These are phyloP conservation scores for Chlorospingus flavigularis DNA, from an alignment of 2,797 vertebrate genomes.

Conservation along the genomic window DNA sequence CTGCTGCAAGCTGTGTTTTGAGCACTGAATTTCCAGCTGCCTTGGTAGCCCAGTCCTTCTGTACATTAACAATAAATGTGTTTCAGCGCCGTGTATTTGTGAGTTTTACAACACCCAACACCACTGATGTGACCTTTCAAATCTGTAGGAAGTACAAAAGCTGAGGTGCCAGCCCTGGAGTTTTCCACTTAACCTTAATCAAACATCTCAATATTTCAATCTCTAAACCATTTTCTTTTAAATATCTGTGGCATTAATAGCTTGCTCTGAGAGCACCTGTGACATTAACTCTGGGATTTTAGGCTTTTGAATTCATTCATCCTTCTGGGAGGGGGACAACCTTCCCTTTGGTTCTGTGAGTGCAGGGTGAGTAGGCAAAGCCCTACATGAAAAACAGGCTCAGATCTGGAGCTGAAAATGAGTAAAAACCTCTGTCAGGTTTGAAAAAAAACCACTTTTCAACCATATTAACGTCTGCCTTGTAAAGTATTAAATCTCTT, in stretches of 20 bases:
- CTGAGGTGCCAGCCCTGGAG: background rate
- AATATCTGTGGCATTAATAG: background rate
- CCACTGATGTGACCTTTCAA: background rate
- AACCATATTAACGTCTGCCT: fast-evolving
- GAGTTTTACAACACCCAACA: background rate
- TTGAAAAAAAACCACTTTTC: background rate
- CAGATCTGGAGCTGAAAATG: background rate
- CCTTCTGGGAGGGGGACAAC: background rate
- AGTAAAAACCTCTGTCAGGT: background rate
- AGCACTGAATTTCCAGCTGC: background rate
- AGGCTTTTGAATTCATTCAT: background rate
- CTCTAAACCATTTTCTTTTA: background rate
- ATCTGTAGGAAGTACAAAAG: background rate
- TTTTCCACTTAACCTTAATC: conserved; percentile 25
- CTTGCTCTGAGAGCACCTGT: background rate
- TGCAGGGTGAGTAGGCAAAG: background rate
- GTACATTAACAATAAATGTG: background rate
- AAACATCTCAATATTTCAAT: background rate
- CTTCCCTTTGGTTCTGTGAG: background rate
- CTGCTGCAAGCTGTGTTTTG: background rate
- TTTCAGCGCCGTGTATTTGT: background rate
- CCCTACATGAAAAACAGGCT: background rate
- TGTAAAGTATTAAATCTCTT: background rate
- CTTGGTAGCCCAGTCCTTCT: background rate
- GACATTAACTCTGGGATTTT: background rate